Evolutionary conservation across 2,113 vertebrate genomes (phyloP), one percentile per base, ranked within the genome.

Genomic region (Opisthocomus hoazin): DNA sequence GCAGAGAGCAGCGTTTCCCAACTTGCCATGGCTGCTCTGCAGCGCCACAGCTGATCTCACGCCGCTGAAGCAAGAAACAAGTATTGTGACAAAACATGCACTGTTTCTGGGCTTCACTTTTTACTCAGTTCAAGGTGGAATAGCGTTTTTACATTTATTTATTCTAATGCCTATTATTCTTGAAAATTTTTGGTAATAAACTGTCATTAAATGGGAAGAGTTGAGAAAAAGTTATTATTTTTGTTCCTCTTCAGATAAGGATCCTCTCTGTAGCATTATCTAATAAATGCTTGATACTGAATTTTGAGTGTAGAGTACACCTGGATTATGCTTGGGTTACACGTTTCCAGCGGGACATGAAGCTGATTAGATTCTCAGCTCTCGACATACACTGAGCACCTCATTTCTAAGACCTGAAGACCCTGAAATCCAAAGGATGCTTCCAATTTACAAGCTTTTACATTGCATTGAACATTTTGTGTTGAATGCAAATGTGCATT

Each of bases 21-120:
- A 6, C 3, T 2, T 15, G 39, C 15, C 1, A 0, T 1, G 6
- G 54, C 14, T 74, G 11, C 22, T 83, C 68, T 43, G 26, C 3
- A 18, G 64, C 4, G 3, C 15, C 30, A 41, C 19, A 57, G 57
- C 3, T 20, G 12, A 61, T 20, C 16, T 87, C 53, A 14, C 10
- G 3, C 7, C 4, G 2, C 2, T 39, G 56, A 71, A 56, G 27
- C 23, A 41, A 69, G 39, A 51, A 79, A 50, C 3, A 48, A 65
- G 27, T 18, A 34, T 1, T n/a, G 18, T 23, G 26, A 36, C 15
- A 71, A 53, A 73, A 57, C 6, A 58, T 64, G 6, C 9, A 6
- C 5, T 27, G 10, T 14, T 77, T 76, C 70, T 56, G 21, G 79
- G 23, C 39, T 60, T 65, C 8, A 26, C 3, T 2, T 80, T 92